Percentiles rank a stretch among this genome's conserved stretches.
phyloP scores from a whole-genome alignment of 2,888 invertebrate species.

The Cephalotes varians region DNA sequence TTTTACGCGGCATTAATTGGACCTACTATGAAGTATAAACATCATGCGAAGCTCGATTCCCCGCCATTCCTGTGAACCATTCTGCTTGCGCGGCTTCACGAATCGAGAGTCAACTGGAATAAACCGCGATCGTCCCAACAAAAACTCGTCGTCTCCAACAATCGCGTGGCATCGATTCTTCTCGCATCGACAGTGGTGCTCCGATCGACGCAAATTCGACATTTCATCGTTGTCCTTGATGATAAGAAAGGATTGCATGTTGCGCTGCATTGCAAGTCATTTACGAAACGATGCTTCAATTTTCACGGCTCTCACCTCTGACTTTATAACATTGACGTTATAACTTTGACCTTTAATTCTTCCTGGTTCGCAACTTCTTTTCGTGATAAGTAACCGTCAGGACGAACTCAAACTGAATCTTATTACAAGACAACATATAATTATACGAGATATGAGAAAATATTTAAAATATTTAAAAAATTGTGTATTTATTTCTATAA shows the following conservation, averaged over 20 bases:
- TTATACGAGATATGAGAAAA: background rate
- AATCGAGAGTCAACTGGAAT: constrained; percentile 79
- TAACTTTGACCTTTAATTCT: constrained; percentile 4
- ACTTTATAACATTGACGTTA: constrained; percentile 32
- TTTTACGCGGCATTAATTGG: constrained; percentile 84
- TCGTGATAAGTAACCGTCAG: background rate
- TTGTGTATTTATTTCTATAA: background rate
- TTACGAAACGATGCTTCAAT: background rate
- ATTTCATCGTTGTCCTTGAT: constrained; percentile 17
- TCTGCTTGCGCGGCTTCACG: constrained; percentile 72
- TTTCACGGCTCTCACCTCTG: constrained; percentile 27
- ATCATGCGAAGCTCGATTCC: constrained; percentile 54
- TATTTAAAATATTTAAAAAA: too few relatives aligned
- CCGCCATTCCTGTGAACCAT: constrained; percentile 67
- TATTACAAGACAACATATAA: background rate
- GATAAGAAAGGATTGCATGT: constrained; percentile 37
- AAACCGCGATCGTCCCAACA: constrained; percentile 79
- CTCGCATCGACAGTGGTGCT: constrained; percentile 53
- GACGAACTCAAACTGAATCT: background rate
- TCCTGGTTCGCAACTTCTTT: background rate
- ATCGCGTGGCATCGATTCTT: constrained; percentile 71
- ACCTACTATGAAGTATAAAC: constrained; percentile 82
- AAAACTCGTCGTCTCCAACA: constrained; percentile 85
- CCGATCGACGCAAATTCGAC: constrained; percentile 19
- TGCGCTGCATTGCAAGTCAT: background rate